Conservation (phyloP, 2,888 invertebrate species). For the Pseudeuparius sepicola region DNA sequence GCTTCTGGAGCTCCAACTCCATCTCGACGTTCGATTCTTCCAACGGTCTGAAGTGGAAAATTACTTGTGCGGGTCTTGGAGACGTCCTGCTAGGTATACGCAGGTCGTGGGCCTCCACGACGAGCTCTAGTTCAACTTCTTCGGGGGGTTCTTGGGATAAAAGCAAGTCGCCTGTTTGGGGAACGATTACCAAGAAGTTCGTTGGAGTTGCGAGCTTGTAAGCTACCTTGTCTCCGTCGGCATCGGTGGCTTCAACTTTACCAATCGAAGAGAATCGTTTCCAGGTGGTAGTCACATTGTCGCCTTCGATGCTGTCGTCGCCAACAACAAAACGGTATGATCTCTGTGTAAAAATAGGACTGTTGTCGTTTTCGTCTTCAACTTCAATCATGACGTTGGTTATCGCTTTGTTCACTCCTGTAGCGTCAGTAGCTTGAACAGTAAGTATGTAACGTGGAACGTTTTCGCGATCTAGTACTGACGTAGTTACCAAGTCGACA, state of each 20-base stretch:
- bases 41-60: constrained; percentile 59
- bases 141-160: constrained; percentile 68
- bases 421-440: constrained; percentile 70
- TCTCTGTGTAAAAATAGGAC: constrained; percentile 70
- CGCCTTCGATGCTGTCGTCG: constrained; percentile 47
- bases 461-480: constrained; percentile 69
- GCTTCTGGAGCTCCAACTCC: constrained; percentile 44
- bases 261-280: constrained; percentile 76
- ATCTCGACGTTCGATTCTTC: constrained; percentile 46
- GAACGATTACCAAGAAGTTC: constrained; percentile 78
- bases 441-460: constrained; percentile 62
- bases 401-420: constrained; percentile 70
- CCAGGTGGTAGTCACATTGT: constrained; percentile 57
- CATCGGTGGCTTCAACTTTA: constrained; percentile 76
- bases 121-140: constrained; percentile 49
- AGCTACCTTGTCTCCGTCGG: constrained; percentile 85
- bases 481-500: constrained; percentile 64
- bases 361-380: constrained; percentile 85
- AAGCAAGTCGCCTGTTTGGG: constrained; percentile 77
- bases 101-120: constrained; percentile 75
- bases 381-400: constrained; percentile 69
- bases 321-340: constrained; percentile 70
- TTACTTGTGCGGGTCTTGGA: constrained; percentile 61
- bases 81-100: constrained; percentile 63
- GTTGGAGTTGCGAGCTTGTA: constrained; percentile 75